Evolutionary conservation across 2,113 vertebrate genomes (phyloP).

Genomic region (Alectura lathami): DNA sequence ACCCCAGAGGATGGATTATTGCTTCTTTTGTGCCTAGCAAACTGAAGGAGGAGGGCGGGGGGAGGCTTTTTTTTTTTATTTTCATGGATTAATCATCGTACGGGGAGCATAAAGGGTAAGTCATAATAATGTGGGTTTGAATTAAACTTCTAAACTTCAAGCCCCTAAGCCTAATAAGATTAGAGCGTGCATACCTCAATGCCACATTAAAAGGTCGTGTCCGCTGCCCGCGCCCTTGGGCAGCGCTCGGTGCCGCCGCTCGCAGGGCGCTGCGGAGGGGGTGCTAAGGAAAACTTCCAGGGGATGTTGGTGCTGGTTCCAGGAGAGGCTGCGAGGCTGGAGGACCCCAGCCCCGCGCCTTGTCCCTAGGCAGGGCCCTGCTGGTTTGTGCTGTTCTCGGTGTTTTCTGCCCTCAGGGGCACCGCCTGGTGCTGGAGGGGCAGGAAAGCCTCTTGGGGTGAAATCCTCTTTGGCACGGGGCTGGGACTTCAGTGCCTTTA

Average conservation of each 20-base stretch:
- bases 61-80: background rate
- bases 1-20: background rate
- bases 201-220: background rate
- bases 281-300: background rate
- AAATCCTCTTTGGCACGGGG: too few relatives aligned
- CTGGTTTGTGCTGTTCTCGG: background rate
- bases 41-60: background rate
- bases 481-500: too few relatives aligned
- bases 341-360: background rate
- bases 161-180: slow-evolving; percentile 11
- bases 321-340: background rate
- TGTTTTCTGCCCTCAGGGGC: background rate
- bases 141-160: slow-evolving; percentile 7
- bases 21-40: background rate
- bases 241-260: background rate
- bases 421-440: too few relatives aligned
- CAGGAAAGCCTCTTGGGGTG: background rate
- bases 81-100: background rate
- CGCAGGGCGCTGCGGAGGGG: too few relatives aligned
- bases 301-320: background rate
- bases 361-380: background rate
- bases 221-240: background rate
- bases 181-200: background rate
- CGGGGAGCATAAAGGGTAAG: background rate
- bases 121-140: background rate